Percentiles rank a stretch among this genome's conserved stretches.
phyloP scores from a whole-genome alignment of 2,113 vertebrate genomes.

The Pelvicachromis taeniatus region DNA sequence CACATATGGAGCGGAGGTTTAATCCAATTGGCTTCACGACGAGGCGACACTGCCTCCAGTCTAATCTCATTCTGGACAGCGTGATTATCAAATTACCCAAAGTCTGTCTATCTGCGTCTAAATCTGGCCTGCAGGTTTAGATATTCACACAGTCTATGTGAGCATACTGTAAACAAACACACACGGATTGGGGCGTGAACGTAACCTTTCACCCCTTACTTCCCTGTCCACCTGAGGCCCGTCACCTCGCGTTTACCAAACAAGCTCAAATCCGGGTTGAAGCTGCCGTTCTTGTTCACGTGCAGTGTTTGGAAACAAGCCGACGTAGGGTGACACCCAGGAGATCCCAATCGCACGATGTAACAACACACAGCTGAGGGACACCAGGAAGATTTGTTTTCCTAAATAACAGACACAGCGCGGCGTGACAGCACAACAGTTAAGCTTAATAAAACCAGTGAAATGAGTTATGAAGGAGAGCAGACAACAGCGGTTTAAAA shows the following conservation, averaged over 20 bases:
- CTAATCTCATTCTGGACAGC: constrained; percentile 21
- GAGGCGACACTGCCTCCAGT: neutral
- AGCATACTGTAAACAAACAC: neutral
- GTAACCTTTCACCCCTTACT: neutral
- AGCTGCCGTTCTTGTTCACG: neutral
- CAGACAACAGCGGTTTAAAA: neutral
- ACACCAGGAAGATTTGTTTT: neutral
- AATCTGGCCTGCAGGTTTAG: neutral
- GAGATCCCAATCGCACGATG: neutral
- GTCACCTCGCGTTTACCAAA: neutral
- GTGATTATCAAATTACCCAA: constrained; percentile 17
- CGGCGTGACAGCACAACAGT: neutral
- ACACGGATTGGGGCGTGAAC: neutral
- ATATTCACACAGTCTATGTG: neutral
- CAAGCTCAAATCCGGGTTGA: neutral
- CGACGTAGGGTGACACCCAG: neutral
- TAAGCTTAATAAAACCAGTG: neutral
- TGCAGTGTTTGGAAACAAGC: constrained; percentile 14
- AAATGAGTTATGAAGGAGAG: neutral
- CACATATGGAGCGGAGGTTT: constrained; percentile 21
- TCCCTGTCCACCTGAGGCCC: constrained; percentile 20
- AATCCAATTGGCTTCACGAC: constrained; percentile 25
- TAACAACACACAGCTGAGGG: neutral
- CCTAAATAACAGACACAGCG: neutral
- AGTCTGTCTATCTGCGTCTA: neutral